phyloP scores from a whole-genome alignment of 1,140 invertebrate genomes.

The Holcopasites calliopsidis region DNA sequence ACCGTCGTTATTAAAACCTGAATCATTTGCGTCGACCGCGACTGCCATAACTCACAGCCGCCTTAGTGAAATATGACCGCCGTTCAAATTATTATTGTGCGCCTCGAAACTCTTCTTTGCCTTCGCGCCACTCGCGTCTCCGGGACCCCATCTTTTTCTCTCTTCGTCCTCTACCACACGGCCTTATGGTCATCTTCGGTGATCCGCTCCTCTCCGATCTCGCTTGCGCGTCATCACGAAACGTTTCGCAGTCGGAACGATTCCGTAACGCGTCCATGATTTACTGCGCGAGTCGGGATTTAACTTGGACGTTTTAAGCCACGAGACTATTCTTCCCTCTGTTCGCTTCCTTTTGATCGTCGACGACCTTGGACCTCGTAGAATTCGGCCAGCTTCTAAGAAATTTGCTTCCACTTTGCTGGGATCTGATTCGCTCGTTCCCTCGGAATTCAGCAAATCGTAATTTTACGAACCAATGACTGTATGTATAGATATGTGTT shows the following conservation, averaged over 20 bases:
- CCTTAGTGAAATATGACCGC: conserved; percentile 74
- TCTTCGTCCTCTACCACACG: conserved; percentile 3
- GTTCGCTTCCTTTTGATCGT: background rate
- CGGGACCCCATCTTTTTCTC: background rate
- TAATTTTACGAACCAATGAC: background rate
- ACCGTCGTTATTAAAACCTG: conserved; percentile 77
- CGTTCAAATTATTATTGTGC: conserved; percentile 76
- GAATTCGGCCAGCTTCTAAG: conserved; percentile 24
- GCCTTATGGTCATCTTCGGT: conserved; percentile 11
- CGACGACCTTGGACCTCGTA: background rate
- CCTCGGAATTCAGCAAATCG: background rate
- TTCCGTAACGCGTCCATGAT: conserved; percentile 70
- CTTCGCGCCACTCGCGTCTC: background rate
- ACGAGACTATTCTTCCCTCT: background rate
- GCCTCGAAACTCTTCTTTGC: conserved; percentile 67
- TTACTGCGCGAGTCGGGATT: conserved; percentile 65
- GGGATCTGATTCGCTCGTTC: background rate
- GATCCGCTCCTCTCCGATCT: conserved; percentile 51
- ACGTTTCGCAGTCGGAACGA: conserved; percentile 58
- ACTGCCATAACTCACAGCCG: conserved; percentile 74
- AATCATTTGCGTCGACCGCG: conserved; percentile 76
- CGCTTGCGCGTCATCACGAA: conserved; percentile 55
- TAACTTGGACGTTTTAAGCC: too few species aligned
- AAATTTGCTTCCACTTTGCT: conserved; percentile 16
- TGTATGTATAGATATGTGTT: background rate